Conservation (phyloP, 2,888 invertebrate species). For the Trachelus iudaicus region DNA sequence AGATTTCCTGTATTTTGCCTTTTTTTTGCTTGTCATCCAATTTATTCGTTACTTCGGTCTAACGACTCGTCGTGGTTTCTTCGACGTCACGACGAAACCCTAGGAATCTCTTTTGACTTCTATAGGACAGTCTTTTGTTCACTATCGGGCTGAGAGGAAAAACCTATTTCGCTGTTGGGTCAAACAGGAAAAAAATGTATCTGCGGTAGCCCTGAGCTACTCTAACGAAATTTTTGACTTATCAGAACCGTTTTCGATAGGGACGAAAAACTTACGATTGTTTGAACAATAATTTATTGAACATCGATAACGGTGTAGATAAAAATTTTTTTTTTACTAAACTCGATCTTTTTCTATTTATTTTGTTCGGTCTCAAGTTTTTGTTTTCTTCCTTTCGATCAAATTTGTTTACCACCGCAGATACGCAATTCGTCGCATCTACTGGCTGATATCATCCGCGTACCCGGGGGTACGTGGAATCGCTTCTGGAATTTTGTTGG, state of each 20-base stretch:
- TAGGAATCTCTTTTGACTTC: background rate
- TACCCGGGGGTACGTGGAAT: background rate
- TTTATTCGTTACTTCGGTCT: background rate
- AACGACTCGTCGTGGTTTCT: background rate
- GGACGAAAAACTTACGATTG: background rate
- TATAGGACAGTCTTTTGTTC: background rate
- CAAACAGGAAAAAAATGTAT: background rate
- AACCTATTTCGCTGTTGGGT: background rate
- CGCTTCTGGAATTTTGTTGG: constrained; percentile 9
- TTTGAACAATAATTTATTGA: background rate
- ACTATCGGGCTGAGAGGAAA: background rate
- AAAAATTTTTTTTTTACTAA: background rate
- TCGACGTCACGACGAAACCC: background rate
- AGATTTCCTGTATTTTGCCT: background rate
- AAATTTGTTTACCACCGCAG: background rate
- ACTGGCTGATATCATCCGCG: background rate
- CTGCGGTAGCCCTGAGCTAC: background rate
- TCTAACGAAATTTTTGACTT: background rate
- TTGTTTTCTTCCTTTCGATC: background rate
- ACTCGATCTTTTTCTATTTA: background rate
- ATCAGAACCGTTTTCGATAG: constrained; percentile 10
- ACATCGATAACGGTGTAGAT: background rate
- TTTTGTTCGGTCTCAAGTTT: background rate
- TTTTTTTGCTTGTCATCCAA: background rate
- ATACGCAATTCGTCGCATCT: background rate